Evolutionary conservation across 2,888 invertebrate species (phyloP).

Genomic region (Pyrocoelia pectoralis): DNA sequence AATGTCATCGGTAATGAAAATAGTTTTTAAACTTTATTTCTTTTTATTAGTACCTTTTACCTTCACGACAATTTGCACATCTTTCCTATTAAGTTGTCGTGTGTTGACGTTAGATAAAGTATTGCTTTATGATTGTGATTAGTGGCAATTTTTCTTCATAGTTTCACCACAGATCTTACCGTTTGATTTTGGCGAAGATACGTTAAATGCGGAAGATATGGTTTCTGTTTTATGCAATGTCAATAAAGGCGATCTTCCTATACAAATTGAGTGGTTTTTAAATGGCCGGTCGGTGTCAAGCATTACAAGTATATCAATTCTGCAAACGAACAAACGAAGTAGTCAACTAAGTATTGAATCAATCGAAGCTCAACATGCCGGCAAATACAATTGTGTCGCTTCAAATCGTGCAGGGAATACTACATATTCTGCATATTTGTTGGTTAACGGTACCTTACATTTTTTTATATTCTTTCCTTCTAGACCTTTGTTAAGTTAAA

Average conservation of each 20-base stretch:
- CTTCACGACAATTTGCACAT: too few species aligned
- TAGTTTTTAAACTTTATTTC: background rate
- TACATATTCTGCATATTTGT: constrained; percentile 50
- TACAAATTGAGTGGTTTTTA: constrained; percentile 75
- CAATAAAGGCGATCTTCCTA: constrained; percentile 75
- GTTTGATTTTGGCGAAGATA: constrained; percentile 73
- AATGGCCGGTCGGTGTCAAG: constrained; percentile 62
- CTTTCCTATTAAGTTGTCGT: too few species aligned
- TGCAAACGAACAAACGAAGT: constrained; percentile 67
- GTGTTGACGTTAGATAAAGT: too few species aligned
- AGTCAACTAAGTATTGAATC: constrained; percentile 67
- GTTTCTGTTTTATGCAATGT: constrained; percentile 73
- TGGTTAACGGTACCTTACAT: constrained; percentile 60
- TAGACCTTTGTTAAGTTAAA: too few species aligned
- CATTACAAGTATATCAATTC: constrained; percentile 60
- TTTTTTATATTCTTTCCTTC: background rate
- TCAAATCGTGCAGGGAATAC: constrained; percentile 63
- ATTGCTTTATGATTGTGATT: too few species aligned
- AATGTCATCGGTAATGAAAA: constrained; percentile 43
- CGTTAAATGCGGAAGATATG: constrained; percentile 73
- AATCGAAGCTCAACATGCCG: constrained; percentile 64
- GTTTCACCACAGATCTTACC: constrained; percentile 64
- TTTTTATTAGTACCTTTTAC: constrained; percentile 7
- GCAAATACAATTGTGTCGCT: constrained; percentile 66
- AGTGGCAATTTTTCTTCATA: constrained; percentile 40